Base-by-base conservation (phyloP, 1,140 invertebrate genomes). In the Zelostemma sp. region DNA sequence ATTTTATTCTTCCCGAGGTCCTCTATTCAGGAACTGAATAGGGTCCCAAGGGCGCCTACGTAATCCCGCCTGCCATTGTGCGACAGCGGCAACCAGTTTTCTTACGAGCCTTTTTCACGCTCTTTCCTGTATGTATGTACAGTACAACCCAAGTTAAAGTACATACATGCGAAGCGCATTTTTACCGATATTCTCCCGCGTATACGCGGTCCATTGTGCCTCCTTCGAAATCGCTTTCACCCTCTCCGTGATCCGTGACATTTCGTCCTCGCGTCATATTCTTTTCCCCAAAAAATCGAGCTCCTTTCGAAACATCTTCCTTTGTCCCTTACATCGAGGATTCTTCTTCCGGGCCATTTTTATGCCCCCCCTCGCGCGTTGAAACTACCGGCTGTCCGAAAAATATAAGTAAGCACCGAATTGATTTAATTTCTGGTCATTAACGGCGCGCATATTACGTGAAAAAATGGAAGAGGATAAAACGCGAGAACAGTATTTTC, bases 41-140 rank as follows among this genome's bases (percentile, higher is more conserved):
- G 68, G 60, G 66, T 72, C 77, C 76, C 65, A 76, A 77, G 76
- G 74, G 78, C 79, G 73, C 77, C 79, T 80, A 80, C 77, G 78
- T 81, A 81, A 80, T 77, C 78, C 77, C 67, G 64, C 56, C 54
- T 56, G 68, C 62, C 68, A 78, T 81, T 80, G 70, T 78, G 53
- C 51, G 60, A 57, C 25, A 28, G 25, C 49, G 25, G 8, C 3
- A 3, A 28, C 3, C 75, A 76, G 77, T 28, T 28, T 28, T 28
- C 25, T 28, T 28, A 3, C 3, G 25, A 8, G 25, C 25, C 25
- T 28, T 28, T 28, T 28, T 28, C 25, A 28, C 25, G 25, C 25
- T 28, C 25, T 11, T 2, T 5, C 11, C 11, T 12, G 35, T 2
- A 11, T 1, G 17, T n/a, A 35, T n/a, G 18, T 41, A 17, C 21